phyloP scores from a whole-genome alignment of 2,888 invertebrate species.

The Branchellion lobata region DNA sequence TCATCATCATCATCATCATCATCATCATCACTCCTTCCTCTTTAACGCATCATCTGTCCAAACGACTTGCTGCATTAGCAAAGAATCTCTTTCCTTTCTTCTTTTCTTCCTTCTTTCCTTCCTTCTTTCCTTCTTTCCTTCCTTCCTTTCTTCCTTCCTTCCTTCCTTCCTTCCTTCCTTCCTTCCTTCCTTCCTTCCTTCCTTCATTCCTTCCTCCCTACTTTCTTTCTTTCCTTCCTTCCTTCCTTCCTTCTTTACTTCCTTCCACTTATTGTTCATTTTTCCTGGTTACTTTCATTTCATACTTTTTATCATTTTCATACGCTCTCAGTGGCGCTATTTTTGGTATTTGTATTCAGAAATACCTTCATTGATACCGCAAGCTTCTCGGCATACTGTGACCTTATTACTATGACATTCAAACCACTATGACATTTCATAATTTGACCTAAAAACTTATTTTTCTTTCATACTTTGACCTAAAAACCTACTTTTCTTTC shows the following conservation, averaged over 20 bases:
- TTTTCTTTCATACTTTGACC: no score
- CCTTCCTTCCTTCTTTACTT: background rate
- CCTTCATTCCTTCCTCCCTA: background rate
- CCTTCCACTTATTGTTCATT: no score
- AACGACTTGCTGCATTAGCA: background rate
- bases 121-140: constrained; percentile 5
- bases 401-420: no score
- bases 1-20: constrained; percentile 13
- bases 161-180: background rate
- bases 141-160: background rate
- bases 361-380: no score
- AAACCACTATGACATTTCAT: no score
- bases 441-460: no score
- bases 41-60: background rate
- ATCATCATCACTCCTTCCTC: constrained; percentile 4
- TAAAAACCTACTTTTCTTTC: no score
- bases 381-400: no score
- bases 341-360: no score
- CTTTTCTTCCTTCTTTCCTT: background rate
- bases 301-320: no score
- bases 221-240: background rate
- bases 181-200: background rate
- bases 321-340: no score
- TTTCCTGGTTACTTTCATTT: no score
- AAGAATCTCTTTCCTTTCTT: background rate